Percentiles rank a stretch among this genome's conserved stretches.
Evolutionary conservation across 64 coral and sea anemone species (phyloP).

Genomic region (Montipora foliosa): DNA sequence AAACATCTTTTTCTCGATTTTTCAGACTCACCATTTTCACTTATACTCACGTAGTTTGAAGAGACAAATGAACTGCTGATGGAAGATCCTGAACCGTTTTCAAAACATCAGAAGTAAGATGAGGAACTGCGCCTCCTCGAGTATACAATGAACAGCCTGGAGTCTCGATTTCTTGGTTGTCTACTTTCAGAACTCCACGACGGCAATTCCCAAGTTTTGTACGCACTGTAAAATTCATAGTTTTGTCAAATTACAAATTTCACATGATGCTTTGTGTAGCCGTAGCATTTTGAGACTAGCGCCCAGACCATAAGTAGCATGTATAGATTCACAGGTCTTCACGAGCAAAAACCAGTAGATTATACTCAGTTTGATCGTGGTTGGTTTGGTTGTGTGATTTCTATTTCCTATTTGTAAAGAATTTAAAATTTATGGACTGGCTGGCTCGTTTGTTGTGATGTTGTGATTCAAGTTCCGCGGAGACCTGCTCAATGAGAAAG

Average conservation of each 20-base stretch:
- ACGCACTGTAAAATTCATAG: constrained; percentile 17
- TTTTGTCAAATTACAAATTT: not conserved
- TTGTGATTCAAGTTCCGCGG: too few species aligned
- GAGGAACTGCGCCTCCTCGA: constrained; percentile 74
- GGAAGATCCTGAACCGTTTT: constrained; percentile 28
- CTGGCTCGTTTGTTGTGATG: too few species aligned
- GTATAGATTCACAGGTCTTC: too few species aligned
- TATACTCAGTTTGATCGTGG: too few species aligned
- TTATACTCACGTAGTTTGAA: constrained; percentile 79
- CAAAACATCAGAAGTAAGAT: constrained; percentile 63
- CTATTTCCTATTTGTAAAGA: too few species aligned
- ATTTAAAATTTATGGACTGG: too few species aligned
- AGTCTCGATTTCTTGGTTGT: constrained; percentile 40
- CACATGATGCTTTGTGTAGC: not conserved
- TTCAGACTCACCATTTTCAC: not conserved
- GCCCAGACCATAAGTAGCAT: too few species aligned
- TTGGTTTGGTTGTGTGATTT: too few species aligned
- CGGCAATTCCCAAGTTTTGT: not conserved
- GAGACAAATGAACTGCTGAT: constrained; percentile 61
- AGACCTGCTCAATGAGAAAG: too few species aligned
- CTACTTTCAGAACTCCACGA: constrained; percentile 68
- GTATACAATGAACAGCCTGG: constrained; percentile 81
- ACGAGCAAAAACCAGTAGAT: too few species aligned
- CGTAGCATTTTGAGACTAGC: not conserved
- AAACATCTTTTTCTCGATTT: not conserved